These are phyloP conservation scores for Platorchestia sp. DNA, from an alignment of 1,140 invertebrate species.

Conservation along the genomic window DNA sequence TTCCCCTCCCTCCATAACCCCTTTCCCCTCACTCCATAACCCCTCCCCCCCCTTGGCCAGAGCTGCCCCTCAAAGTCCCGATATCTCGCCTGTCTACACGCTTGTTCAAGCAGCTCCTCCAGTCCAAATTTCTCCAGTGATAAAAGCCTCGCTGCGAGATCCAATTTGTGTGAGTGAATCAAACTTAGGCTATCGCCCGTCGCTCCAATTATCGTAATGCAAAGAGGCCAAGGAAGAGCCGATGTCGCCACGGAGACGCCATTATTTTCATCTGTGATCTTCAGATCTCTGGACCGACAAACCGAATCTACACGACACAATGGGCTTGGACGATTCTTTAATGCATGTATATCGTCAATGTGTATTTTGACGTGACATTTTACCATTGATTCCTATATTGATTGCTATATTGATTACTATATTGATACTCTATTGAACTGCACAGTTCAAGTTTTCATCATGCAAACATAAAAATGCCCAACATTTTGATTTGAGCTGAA, in stretches of 20 bases:
- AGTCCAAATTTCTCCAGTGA: slow-evolving; percentile 26
- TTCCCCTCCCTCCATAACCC: neutral
- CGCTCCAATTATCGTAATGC: slow-evolving; percentile 35
- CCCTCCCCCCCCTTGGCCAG: neutral
- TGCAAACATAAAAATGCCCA: neutral
- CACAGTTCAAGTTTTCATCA: neutral
- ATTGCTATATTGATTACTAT: no score
- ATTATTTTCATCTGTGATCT: neutral
- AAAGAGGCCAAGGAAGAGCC: neutral
- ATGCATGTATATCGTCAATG: neutral
- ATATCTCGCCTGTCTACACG: slow-evolving; percentile 17
- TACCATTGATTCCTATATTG: neutral
- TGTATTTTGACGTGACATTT: neutral
- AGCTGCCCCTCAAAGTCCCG: neutral
- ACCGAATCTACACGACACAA: neutral
- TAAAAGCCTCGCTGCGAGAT: slow-evolving; percentile 33
- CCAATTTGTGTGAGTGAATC: slow-evolving; percentile 42
- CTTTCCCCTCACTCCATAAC: neutral
- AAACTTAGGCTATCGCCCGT: slow-evolving; percentile 22
- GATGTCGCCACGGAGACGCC: neutral
- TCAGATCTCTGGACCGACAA: neutral
- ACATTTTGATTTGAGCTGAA: neutral
- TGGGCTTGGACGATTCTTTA: neutral
- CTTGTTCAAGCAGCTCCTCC: neutral
- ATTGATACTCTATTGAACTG: no score